Base-by-base conservation (phyloP, 2,113 vertebrate genomes). In the Phocoena sinus region DNA sequence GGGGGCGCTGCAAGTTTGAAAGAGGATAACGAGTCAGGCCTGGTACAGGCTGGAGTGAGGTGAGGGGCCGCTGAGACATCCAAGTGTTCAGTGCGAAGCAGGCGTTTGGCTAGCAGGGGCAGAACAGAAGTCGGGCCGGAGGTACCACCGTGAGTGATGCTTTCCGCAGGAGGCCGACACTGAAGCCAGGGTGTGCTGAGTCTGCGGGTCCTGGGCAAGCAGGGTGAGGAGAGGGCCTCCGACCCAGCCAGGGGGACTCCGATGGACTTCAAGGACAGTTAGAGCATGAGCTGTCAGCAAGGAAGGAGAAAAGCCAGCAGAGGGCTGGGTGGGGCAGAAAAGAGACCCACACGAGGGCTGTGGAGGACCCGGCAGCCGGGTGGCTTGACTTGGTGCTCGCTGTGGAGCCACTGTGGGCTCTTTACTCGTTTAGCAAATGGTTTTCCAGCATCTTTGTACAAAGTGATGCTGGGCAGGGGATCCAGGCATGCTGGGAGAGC, bases 131-230 rank as follows among this genome's bases (percentile, higher is more conserved):
- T 36, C 21, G 25, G 10, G 53, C 18, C 0, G 41, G 25, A 62
- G 41, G 33, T 18, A 6, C 4, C 15, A 2, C 4, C 0, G 11
- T 0, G 17, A 33, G 33, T 0, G 17, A 41, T 9, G 41, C 33
- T 26, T 3, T 17, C 56, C 7, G 1, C 3, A 0, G 58, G 68
- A 65, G 7, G 60, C 21, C 1, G 1, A 15, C 73, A 6, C 31
- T 23, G 74, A 14, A 26, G 21, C 8, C 14, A 1, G 25, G 70
- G 8, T 36, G 41, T 17, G 50, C 38, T 3, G 33, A 56, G n/a
- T 41, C 17, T 3, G 23, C 8, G 12, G 44, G 4, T 58, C 31
- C 15, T 38, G 38, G 25, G 14, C 41, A 12, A 31, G 31, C 21
- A 14, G 17, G 18, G 63, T 1, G 0, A 80, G 80, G 53, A 93